Evolutionary conservation across 1,140 invertebrate genomes (phyloP), one percentile per base, ranked within the genome.

Genomic region (Andricus grossulariae): DNA sequence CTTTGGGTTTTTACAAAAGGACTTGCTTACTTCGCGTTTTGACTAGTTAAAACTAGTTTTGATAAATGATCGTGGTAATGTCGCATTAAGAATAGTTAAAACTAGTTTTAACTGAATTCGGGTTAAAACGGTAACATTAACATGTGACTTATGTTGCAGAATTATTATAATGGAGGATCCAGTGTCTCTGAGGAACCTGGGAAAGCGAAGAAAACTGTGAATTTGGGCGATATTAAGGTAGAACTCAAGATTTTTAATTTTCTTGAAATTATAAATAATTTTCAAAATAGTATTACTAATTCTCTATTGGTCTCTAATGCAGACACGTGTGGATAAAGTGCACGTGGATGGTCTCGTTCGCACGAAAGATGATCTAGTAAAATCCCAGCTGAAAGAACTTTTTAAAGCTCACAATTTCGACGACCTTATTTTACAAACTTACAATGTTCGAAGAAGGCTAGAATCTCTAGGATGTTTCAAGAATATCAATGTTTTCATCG

Each of bases 351-450:
- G 97, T 2, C 87, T 98, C 13, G 92, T 85, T n/a, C 89, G 96
- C 75, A 98, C 97, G 1, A 97, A 97, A 88, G 94, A 97, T 91
- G 96, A 97, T 82, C 94, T 97, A 72, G 90, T 98, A n/a, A 92
- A 93, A 73, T 92, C 93, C 72, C 94, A 94, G 81, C 93, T 97
- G 0, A 91, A 92, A 66, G 94, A 96, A 49, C 90, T 97, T 15
- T 96, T 97, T 84, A 92, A 93, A 76, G 95, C 96, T 1, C 91
- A 92, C 25, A 92, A 94, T 87, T 94, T 94, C 82, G 92, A 94
- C 82, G 93, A 95, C 82, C 92, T 95, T 71, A 92, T 95, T 75
- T 76, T 94, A 72, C 91, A 91, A 75, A 92, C 93, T 5, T 93
- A 94, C 77, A 93, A 91, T 89, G 95, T 96, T 1, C 93, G 94